Conservation (phyloP, 2,888 invertebrate species). For the Eristalis intricaria region DNA sequence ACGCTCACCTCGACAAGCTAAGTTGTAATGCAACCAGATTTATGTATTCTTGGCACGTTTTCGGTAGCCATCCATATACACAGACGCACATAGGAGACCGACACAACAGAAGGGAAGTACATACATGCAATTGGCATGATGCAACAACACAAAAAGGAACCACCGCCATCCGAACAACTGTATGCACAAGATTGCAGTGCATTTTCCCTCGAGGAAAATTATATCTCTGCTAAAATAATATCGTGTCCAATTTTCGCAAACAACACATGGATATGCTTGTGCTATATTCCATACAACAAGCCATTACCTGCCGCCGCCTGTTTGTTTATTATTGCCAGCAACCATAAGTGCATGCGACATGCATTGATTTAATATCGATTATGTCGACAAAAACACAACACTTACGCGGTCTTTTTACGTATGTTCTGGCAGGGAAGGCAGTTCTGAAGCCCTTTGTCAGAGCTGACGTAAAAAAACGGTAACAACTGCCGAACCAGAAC, state of each 20-base stretch:
- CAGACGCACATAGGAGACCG: background rate
- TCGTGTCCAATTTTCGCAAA: background rate
- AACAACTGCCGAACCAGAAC: background rate
- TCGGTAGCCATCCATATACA: slow-evolving; percentile 9
- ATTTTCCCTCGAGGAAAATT: background rate
- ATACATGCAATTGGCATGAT: background rate
- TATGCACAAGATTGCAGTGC: background rate
- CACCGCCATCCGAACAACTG: background rate
- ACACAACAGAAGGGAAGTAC: background rate
- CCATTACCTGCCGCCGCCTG: background rate
- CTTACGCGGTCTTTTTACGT: background rate
- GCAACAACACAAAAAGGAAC: background rate
- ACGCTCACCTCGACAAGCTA: slow-evolving; percentile 7
- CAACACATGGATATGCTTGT: background rate
- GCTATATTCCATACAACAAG: background rate
- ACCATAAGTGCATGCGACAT: slow-evolving; percentile 14
- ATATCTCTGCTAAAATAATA: background rate
- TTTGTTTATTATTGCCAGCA: background rate
- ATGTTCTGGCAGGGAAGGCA: background rate
- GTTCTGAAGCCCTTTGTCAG: background rate
- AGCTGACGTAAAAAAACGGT: background rate
- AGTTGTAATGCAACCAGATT: slow-evolving; percentile 29
- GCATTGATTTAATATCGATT: slow-evolving; percentile 41
- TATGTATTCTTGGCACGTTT: slow-evolving; percentile 56
- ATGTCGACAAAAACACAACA: background rate